A percentile compares a stretch with the other conserved stretches of the same genome.
Evolutionary conservation across 53 echinoderm and acorn worm genomes (phyloP).

Genomic region (Apostichopus leukothele): DNA sequence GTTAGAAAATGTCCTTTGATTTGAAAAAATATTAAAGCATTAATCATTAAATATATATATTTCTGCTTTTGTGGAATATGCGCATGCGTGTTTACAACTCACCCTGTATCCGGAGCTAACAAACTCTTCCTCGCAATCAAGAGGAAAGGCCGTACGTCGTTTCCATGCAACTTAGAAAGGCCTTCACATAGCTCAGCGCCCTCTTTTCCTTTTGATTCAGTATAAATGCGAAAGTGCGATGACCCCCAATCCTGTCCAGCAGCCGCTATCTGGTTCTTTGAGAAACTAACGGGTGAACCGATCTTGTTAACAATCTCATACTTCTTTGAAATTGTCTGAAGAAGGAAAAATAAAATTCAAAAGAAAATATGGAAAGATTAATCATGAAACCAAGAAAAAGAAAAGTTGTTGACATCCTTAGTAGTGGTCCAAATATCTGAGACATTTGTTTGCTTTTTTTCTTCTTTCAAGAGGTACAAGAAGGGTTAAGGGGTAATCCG

Average conservation of each 20-base stretch:
- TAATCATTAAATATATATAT: too few relatives aligned
- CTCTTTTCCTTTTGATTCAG: constrained; percentile 20
- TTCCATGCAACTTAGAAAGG: constrained; percentile 59
- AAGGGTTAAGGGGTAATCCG: too few relatives aligned
- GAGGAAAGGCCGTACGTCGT: constrained; percentile 59
- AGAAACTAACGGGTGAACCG: background rate
- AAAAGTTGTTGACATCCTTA: too few relatives aligned
- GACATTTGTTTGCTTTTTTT: too few relatives aligned
- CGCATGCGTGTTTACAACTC: background rate
- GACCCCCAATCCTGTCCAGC: constrained; percentile 52
- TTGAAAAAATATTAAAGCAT: too few relatives aligned
- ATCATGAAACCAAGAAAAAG: too few relatives aligned
- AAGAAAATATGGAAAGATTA: too few relatives aligned
- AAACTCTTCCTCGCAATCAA: constrained; percentile 67
- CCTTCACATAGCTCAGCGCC: constrained; percentile 40
- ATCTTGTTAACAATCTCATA: constrained; percentile 20
- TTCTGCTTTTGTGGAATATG: too few relatives aligned
- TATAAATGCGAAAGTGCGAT: constrained; percentile 59
- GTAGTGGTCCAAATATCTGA: too few relatives aligned
- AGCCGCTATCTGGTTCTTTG: constrained; percentile 32
- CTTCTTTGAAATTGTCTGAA: constrained; percentile 5
- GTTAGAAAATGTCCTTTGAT: too few relatives aligned
- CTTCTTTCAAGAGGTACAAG: too few relatives aligned
- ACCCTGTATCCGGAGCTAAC: constrained; percentile 68
- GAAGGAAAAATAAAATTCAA: too few relatives aligned